Percentiles rank a stretch among this genome's conserved stretches.
Evolutionary conservation across 1,140 invertebrate genomes (phyloP).

Genomic region (Drosophila sturtevanti): DNA sequence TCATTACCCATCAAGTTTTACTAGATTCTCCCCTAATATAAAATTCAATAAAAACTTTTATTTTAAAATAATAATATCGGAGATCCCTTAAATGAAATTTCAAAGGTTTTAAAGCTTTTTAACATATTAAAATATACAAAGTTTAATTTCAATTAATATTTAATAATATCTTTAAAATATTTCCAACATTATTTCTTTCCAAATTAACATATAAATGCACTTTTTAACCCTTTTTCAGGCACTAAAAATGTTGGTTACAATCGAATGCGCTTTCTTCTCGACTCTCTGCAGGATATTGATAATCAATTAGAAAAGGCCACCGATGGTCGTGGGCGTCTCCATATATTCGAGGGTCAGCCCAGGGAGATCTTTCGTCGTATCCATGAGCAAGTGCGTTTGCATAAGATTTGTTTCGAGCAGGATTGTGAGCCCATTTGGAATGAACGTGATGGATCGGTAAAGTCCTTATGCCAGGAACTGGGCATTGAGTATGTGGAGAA

Average conservation of each 20-base stretch:
- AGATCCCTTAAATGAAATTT: too few relatives aligned
- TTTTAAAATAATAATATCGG: too few relatives aligned
- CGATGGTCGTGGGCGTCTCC: slow-evolving; percentile 84
- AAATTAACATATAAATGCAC: too few relatives aligned
- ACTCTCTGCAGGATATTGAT: slow-evolving; percentile 88
- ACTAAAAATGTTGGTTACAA: slow-evolving; percentile 87
- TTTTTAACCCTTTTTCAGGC: slow-evolving; percentile 78
- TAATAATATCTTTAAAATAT: too few relatives aligned
- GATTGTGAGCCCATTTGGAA: slow-evolving; percentile 90
- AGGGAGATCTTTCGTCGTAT: slow-evolving; percentile 85
- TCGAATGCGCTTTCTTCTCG: slow-evolving; percentile 88
- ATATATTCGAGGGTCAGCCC: slow-evolving; percentile 87
- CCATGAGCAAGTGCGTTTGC: slow-evolving; percentile 85
- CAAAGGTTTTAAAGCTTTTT: too few relatives aligned
- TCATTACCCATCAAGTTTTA: too few relatives aligned
- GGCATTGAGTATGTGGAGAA: slow-evolving; percentile 85
- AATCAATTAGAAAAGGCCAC: slow-evolving; percentile 83
- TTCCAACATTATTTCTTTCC: too few relatives aligned
- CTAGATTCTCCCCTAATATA: too few relatives aligned
- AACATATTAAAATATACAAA: too few relatives aligned
- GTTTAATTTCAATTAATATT: too few relatives aligned
- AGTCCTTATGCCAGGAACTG: slow-evolving; percentile 84
- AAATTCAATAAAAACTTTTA: too few relatives aligned
- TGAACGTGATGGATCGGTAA: slow-evolving; percentile 85
- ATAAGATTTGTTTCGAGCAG: slow-evolving; percentile 87